Percentiles rank a stretch among this genome's conserved stretches.
These are phyloP conservation scores for Diorhabda elongata DNA, from an alignment of 1,140 invertebrate genomes.

Conservation along the genomic window DNA sequence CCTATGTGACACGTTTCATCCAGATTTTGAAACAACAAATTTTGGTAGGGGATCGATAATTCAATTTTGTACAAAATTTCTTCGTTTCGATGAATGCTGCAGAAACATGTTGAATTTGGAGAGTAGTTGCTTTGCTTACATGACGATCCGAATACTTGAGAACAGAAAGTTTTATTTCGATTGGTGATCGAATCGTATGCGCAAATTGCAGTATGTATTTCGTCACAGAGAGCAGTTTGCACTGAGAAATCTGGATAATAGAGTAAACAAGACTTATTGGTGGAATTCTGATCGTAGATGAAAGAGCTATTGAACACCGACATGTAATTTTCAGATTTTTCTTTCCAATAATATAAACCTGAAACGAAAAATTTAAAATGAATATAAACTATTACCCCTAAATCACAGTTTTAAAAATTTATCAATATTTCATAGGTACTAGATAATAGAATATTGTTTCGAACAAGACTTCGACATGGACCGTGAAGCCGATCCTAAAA, in stretches of 20 bases:
- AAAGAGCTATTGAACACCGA: too few relatives aligned
- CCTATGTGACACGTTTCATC: constrained; percentile 22
- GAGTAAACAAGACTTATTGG: too few relatives aligned
- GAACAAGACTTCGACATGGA: too few relatives aligned
- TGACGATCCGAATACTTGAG: constrained; percentile 1
- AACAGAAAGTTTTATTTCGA: constrained; percentile 20
- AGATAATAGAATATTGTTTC: too few relatives aligned
- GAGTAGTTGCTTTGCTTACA: constrained; percentile 24
- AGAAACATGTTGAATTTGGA: constrained; percentile 24
- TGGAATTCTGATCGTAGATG: too few relatives aligned
- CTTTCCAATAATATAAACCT: constrained; percentile 22
- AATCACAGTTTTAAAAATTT: too few relatives aligned
- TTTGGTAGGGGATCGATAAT: constrained; percentile 25
- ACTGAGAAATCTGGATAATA: not conserved
- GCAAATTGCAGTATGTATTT: constrained; percentile 21
- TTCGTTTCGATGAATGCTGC: constrained; percentile 9
- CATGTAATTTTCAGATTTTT: not conserved
- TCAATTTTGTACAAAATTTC: constrained; percentile 9
- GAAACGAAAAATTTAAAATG: not conserved
- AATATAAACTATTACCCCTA: too few relatives aligned
- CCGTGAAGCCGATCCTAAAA: too few relatives aligned
- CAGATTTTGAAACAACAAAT: constrained; percentile 17
- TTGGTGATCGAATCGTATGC: constrained; percentile 19
- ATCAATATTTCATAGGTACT: too few relatives aligned
- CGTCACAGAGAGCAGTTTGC: constrained; percentile 23